These are phyloP conservation scores for Paralinhomoeus sp. DNA, from an alignment of 2,888 invertebrate genomes.

Conservation along the genomic window DNA sequence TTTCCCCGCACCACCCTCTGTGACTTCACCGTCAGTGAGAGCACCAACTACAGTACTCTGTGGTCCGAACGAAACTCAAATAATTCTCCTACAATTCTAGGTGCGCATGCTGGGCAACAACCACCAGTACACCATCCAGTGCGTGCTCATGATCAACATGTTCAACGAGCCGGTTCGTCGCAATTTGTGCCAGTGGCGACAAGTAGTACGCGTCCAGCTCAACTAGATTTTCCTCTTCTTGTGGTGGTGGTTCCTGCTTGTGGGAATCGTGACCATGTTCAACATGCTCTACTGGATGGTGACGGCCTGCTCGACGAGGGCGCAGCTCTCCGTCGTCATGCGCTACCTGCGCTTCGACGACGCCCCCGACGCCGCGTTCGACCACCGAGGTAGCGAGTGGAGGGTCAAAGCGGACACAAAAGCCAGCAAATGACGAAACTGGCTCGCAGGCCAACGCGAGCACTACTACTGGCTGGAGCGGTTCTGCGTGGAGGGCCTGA, in stretches of 20 bases:
- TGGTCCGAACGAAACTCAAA: too few species aligned
- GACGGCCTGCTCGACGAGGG: not conserved
- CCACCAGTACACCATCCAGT: slow-evolving; percentile 4
- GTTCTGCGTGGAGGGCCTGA: slow-evolving; percentile 4
- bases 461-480: not conserved
- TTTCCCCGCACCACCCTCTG: slow-evolving; percentile 30
- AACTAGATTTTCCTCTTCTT: slow-evolving; percentile 1
- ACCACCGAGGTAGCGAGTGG: too few species aligned
- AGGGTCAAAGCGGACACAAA: not conserved
- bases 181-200: too few species aligned
- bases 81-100: not conserved
- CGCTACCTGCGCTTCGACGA: slow-evolving; percentile 1
- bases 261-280: not conserved
- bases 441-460: too few species aligned
- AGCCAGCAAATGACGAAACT: too few species aligned
- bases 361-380: not conserved
- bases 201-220: too few species aligned
- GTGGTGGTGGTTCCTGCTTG: slow-evolving; percentile 5
- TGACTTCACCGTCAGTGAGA: slow-evolving; percentile 5
- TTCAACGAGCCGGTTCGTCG: slow-evolving; percentile 2
- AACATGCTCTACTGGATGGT: not conserved
- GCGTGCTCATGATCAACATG: slow-evolving; percentile 6
- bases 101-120: slow-evolving; percentile 5
- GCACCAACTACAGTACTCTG: too few species aligned
- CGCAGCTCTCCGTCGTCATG: not conserved